Conservation (phyloP, 2,113 vertebrate genomes). For the Pangasianodon gigas region DNA sequence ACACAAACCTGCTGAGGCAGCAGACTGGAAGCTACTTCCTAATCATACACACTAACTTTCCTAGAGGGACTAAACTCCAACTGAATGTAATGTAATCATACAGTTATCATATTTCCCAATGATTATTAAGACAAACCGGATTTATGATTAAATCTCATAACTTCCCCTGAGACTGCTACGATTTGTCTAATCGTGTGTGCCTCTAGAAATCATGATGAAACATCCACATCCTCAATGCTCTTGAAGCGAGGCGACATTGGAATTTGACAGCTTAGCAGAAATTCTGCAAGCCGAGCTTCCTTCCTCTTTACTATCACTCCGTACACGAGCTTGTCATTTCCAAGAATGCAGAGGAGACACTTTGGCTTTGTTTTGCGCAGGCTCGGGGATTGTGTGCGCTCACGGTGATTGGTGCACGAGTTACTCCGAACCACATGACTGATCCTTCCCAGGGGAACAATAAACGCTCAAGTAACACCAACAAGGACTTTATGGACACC, state of each 20-base stretch:
- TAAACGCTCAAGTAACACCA: conserved; percentile 36
- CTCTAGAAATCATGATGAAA: not conserved
- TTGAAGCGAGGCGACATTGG: not conserved
- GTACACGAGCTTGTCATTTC: conserved; percentile 16
- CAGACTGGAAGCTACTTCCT: conserved; percentile 23
- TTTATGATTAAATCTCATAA: not conserved
- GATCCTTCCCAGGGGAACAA: conserved; percentile 59
- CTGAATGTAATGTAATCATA: not conserved
- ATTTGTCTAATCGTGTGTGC: not conserved
- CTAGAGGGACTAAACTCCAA: not conserved
- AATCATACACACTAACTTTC: not conserved
- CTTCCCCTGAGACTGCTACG: not conserved
- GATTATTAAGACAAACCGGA: not conserved
- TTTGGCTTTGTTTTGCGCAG: conserved; percentile 57
- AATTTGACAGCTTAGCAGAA: conserved; percentile 43
- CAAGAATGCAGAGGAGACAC: conserved; percentile 68
- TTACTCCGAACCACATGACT: conserved; percentile 50
- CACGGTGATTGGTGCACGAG: conserved; percentile 4
- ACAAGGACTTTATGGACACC: not conserved
- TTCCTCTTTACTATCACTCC: conserved; percentile 57
- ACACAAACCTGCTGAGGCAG: not conserved
- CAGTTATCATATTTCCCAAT: too few relatives aligned
- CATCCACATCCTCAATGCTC: not conserved
- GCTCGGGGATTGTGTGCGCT: not conserved
- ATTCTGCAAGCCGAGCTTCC: conserved; percentile 59